Percentiles rank a stretch among this genome's conserved stretches.
These are phyloP conservation scores for Apotomis capreana DNA, from an alignment of 2,888 invertebrate species.

Conservation along the genomic window DNA sequence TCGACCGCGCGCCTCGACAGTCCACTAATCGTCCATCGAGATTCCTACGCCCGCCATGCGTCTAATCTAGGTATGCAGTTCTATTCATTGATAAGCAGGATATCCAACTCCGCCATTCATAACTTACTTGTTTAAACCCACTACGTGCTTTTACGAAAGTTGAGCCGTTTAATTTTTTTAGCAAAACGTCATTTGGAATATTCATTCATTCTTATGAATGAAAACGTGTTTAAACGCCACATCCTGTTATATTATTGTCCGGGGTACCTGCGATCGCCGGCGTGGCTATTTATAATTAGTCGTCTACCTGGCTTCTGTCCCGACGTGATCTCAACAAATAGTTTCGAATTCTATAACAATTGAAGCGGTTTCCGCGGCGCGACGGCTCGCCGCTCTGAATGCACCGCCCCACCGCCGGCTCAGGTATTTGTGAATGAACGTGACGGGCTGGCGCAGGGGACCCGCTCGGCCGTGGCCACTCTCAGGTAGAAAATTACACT, in stretches of 20 bases:
- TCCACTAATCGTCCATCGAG: constrained; percentile 22
- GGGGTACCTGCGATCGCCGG: constrained; percentile 66
- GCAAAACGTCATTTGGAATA: constrained; percentile 32
- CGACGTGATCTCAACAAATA: constrained; percentile 73
- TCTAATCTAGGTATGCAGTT: not conserved
- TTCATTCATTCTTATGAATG: constrained; percentile 53
- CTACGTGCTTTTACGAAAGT: constrained; percentile 28
- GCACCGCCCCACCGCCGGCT: constrained; percentile 61
- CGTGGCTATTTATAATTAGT: constrained; percentile 71
- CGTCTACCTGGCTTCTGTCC: constrained; percentile 70
- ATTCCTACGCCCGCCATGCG: not conserved
- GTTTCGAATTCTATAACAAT: constrained; percentile 70
- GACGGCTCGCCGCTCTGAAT: constrained; percentile 57
- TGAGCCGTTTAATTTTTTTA: constrained; percentile 25
- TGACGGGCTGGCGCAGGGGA: constrained; percentile 73
- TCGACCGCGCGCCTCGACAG: constrained; percentile 7
- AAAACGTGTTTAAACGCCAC: constrained; percentile 61
- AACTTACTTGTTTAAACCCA: constrained; percentile 16
- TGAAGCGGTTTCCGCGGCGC: constrained; percentile 65
- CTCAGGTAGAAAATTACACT: constrained; percentile 82
- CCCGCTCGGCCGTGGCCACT: constrained; percentile 69
- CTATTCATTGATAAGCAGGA: constrained; percentile 1
- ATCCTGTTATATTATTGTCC: constrained; percentile 72
- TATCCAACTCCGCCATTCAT: constrained; percentile 13
- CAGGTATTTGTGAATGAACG: constrained; percentile 84